These are phyloP conservation scores for Nixonia krombeini DNA, from an alignment of 1,140 invertebrate species.

Conservation along the genomic window DNA sequence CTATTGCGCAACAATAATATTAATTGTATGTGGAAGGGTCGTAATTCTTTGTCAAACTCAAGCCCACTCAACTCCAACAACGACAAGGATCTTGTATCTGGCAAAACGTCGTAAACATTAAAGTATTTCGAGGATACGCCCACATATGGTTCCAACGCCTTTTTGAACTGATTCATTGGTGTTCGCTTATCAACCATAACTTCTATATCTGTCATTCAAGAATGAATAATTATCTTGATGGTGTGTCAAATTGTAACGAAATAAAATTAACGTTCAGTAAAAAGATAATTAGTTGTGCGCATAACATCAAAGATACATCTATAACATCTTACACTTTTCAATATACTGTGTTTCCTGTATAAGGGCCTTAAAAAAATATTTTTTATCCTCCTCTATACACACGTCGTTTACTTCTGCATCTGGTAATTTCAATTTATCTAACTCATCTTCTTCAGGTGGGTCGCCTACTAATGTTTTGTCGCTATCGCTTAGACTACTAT, in stretches of 20 bases:
- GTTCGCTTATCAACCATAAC: not conserved
- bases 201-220: not conserved
- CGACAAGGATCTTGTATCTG: not conserved
- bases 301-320: too few relatives aligned
- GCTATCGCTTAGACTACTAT: constrained; percentile 84
- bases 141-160: constrained; percentile 16
- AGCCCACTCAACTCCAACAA: not conserved
- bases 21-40: not conserved
- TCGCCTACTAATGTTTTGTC: constrained; percentile 80
- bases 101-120: not conserved
- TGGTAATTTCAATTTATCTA: too few relatives aligned
- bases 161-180: constrained; percentile 5
- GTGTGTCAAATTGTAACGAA: too few relatives aligned
- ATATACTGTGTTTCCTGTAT: too few relatives aligned
- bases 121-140: constrained; percentile 14
- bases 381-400: constrained; percentile 1
- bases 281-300: too few relatives aligned
- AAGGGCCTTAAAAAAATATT: constrained; percentile 3
- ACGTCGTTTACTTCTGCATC: not conserved
- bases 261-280: too few relatives aligned
- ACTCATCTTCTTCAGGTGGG: constrained; percentile 58
- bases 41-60: not conserved
- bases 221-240: not conserved
- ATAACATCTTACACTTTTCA: too few relatives aligned
- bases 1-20: not conserved